phyloP scores from a whole-genome alignment of 1,140 invertebrate genomes.

The Heliconius nattereri region DNA sequence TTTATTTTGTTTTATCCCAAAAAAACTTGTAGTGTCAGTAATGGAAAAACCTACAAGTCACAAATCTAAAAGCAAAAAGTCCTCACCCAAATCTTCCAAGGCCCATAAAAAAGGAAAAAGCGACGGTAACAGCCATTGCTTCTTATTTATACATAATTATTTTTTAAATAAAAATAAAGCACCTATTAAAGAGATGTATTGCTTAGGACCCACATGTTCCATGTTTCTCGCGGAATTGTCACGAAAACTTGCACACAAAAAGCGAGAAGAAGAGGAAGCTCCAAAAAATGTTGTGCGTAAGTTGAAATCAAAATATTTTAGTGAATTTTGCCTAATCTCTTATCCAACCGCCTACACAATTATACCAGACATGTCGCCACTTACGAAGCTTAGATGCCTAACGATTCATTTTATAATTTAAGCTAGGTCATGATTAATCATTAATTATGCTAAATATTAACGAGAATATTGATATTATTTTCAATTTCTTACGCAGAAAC shows the following conservation, averaged over 20 bases:
- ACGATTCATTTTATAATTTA: not conserved
- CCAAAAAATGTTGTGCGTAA: constrained; percentile 65
- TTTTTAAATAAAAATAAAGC: constrained; percentile 13
- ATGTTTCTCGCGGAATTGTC: constrained; percentile 70
- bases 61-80: constrained; percentile 64
- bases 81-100: constrained; percentile 61
- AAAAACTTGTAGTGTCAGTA: constrained; percentile 33
- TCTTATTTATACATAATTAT: too few relatives aligned
- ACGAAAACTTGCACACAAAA: constrained; percentile 61
- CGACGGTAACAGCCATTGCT: constrained; percentile 51
- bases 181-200: not conserved
- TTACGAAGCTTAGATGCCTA: not conserved
- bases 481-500: constrained; percentile 46
- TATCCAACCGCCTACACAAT: not conserved
- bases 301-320: constrained; percentile 32
- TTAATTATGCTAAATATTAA: not conserved
- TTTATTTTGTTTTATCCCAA: not conserved
- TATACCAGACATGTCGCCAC: not conserved
- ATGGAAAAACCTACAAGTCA: constrained; percentile 62
- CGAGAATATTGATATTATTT: not conserved
- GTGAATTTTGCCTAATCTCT: not conserved
- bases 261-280: constrained; percentile 54
- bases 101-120: constrained; percentile 53
- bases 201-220: constrained; percentile 65
- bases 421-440: constrained; percentile 4